These are phyloP conservation scores for Tribolium castaneum DNA, from an alignment of 1,140 invertebrate genomes.

Conservation along the genomic window DNA sequence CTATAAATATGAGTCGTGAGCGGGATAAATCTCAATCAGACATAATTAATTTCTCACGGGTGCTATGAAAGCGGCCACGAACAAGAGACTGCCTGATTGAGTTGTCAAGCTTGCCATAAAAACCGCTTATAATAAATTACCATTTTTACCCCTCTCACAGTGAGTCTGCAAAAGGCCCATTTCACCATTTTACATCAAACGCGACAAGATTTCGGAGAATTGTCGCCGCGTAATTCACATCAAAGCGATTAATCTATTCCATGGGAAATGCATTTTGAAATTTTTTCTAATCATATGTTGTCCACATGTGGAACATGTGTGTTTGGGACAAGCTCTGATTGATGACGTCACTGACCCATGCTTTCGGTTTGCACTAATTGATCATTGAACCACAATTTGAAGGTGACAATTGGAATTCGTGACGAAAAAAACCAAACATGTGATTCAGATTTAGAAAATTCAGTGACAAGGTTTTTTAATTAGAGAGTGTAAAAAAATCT, in stretches of 20 bases:
- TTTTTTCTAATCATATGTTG: not conserved
- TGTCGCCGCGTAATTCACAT: not conserved
- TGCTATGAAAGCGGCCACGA: slow-evolving; percentile 57
- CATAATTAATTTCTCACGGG: slow-evolving; percentile 61
- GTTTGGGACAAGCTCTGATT: not conserved
- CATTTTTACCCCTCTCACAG: slow-evolving; percentile 53
- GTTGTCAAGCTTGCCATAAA: slow-evolving; percentile 57
- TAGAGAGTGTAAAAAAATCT: slow-evolving; percentile 14
- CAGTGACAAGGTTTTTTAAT: not conserved
- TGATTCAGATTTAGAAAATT: slow-evolving; percentile 1
- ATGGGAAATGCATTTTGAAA: slow-evolving; percentile 11
- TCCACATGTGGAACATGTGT: slow-evolving; percentile 16
- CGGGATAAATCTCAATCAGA: slow-evolving; percentile 61
- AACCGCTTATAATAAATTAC: slow-evolving; percentile 58
- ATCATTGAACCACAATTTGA: slow-evolving; percentile 13
- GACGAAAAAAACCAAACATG: not conserved
- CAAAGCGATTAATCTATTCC: slow-evolving; percentile 7
- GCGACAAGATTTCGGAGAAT: not conserved
- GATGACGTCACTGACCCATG: slow-evolving; percentile 30
- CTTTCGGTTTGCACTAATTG: slow-evolving; percentile 9
- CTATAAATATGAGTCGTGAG: slow-evolving; percentile 48
- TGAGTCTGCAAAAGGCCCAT: not conserved
- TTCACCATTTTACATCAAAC: not conserved
- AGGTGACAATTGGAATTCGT: not conserved
- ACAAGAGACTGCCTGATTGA: slow-evolving; percentile 60